Evolutionary conservation across 2,797 vertebrate species (phyloP).

Genomic region (Myripristis murdjan): DNA sequence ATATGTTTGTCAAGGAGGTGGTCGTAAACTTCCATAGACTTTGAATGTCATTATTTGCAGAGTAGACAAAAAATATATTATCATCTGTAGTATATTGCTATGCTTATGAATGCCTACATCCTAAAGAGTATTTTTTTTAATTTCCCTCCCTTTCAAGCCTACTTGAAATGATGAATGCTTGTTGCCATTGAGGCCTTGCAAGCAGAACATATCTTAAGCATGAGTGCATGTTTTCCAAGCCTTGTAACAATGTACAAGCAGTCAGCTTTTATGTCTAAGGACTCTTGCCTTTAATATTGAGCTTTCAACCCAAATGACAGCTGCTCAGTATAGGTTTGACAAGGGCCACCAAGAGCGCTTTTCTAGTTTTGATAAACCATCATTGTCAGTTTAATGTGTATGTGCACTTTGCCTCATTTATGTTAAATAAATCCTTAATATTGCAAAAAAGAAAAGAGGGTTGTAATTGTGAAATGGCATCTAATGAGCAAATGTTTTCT

Average conservation of each 20-base stretch:
- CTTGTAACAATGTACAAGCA: constrained; percentile 18
- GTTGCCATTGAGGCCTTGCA: constrained; percentile 41
- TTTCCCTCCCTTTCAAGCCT: constrained; percentile 1
- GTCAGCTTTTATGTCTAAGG: constrained; percentile 13
- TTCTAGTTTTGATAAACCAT: constrained; percentile 42
- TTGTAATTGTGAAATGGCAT: not conserved
- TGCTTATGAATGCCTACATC: constrained; percentile 37
- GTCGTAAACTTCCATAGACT: constrained; percentile 4
- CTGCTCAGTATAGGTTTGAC: constrained; percentile 19
- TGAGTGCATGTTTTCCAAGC: constrained; percentile 52
- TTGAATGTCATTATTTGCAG: constrained; percentile 46
- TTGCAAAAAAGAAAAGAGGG: constrained; percentile 10
- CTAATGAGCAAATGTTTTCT: too few species aligned
- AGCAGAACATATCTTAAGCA: constrained; percentile 47
- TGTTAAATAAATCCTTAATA: constrained; percentile 6
- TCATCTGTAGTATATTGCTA: constrained; percentile 19
- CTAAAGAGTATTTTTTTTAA: not conserved
- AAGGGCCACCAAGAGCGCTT: not conserved
- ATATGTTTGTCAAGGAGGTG: constrained; percentile 17
- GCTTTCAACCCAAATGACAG: constrained; percentile 13
- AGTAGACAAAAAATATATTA: not conserved
- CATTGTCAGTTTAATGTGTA: constrained; percentile 23
- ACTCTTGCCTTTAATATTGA: constrained; percentile 12
- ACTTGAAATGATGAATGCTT: constrained; percentile 42
- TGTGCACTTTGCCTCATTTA: constrained; percentile 32